Base-by-base conservation (phyloP, 1,140 invertebrate species). In the Drosophila pallidifrons region DNA sequence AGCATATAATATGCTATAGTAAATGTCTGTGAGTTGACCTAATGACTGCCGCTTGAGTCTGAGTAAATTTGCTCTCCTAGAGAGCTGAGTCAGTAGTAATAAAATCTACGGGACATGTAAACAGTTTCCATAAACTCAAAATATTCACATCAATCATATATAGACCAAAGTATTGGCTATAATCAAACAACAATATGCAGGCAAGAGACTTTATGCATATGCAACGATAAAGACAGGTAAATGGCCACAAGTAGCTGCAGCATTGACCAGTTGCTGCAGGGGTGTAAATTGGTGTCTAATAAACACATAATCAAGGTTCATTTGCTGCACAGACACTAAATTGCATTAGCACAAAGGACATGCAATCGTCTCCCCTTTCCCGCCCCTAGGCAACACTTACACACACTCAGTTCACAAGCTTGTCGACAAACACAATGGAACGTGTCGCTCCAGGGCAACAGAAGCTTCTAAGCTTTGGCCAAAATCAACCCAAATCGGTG, bases 271-370 rank as follows among this genome's bases (percentile, higher is more conserved):
- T 41, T 47, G n/a, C 20, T 52, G 58, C 46, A 54, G 30, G 72
- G 77, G 79, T 65, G 72, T 64, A 80, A 82, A 82, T 87, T 88
- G 82, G 68, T 69, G 77, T 77, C 83, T 78, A 87, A 87, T 87
- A 87, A 87, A 88, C 83, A 87, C 83, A 87, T 83, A 87, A 88
- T 80, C 85, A 83, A 74, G 85, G 66, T 83, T 77, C 70, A 83
- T 75, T 87, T 77, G 80, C 67, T 78, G 85, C 85, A 73, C 69
- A 63, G 64, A 51, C 73, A 69, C 77, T 69, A 80, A 88, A 88
- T 88, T 87, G 82, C 83, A 86, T 88, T 79, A 82, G 64, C 79
- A 82, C 76, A 87, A 81, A 87, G 79, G 67, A 47, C 45, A 58
- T 20, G 15, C 51, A 54, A 8, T 32, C 32, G 15, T n/a, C 35